Percentiles rank a stretch among this genome's conserved stretches.
These are phyloP conservation scores for Apus apus DNA, from an alignment of 2,113 vertebrate genomes.

Conservation along the genomic window DNA sequence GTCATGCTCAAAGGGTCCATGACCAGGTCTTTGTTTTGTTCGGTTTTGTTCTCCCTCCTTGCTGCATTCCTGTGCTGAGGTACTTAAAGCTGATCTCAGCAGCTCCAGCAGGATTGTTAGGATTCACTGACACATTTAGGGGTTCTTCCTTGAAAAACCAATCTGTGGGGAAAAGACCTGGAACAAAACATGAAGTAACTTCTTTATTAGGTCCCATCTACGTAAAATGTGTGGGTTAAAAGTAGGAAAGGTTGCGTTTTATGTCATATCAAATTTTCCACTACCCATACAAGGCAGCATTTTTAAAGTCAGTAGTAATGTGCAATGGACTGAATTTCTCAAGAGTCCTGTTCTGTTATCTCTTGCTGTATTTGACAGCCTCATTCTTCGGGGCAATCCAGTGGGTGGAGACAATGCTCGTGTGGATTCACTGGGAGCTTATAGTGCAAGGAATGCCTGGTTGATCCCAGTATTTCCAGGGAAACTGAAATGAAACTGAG, in stretches of 20 bases:
- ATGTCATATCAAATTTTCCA: not conserved
- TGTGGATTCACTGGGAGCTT: not conserved
- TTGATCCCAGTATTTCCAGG: not conserved
- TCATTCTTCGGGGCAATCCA: not conserved
- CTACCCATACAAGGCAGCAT: rapidly evolving
- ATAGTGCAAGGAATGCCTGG: not conserved
- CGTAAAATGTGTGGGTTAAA: not conserved
- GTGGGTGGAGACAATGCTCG: not conserved
- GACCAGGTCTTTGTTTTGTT: not conserved
- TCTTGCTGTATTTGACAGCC: not conserved
- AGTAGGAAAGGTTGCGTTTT: not conserved
- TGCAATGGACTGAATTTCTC: not conserved
- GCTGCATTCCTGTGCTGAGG: not conserved
- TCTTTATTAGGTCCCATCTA: not conserved
- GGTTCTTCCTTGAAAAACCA: not conserved
- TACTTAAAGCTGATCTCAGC: not conserved
- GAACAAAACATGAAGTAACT: not conserved
- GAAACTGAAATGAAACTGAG: not conserved
- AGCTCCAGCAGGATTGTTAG: not conserved
- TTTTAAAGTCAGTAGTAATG: not conserved
- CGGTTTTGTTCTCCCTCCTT: not conserved
- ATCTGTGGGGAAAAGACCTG: not conserved
- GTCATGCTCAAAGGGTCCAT: not conserved
- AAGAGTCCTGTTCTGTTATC: rapidly evolving
- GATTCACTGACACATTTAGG: not conserved